Evolutionary conservation across 2,888 invertebrate species (phyloP).

Genomic region (Chorisops tibialis): DNA sequence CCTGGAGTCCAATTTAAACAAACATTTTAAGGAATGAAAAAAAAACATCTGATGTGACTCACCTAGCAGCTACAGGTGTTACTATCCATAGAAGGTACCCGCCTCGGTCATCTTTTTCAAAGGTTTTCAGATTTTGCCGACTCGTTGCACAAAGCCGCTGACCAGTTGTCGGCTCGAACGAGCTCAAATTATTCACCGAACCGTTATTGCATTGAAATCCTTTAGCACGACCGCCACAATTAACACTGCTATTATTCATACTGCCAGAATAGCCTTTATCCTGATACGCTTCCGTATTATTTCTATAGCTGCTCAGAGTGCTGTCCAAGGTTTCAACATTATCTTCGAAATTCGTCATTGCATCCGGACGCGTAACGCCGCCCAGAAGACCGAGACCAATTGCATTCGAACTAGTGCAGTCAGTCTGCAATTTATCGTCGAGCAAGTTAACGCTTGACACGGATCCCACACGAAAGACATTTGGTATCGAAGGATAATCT

Average conservation of each 20-base stretch:
- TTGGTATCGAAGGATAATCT: constrained; percentile 48
- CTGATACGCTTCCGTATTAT: constrained; percentile 13
- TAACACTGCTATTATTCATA: constrained; percentile 10
- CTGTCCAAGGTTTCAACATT: background rate
- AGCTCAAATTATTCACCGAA: constrained; percentile 28
- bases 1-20: too few relatives aligned
- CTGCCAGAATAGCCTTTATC: background rate
- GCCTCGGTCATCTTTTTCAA: constrained; percentile 23
- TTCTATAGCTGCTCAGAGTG: background rate
- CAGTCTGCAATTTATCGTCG: constrained; percentile 8
- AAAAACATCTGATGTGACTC: too few relatives aligned
- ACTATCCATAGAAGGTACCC: constrained; percentile 49
- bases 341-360: background rate
- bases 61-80: constrained; percentile 53
- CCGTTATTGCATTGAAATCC: constrained; percentile 17
- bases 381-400: background rate
- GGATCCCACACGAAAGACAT: constrained; percentile 46
- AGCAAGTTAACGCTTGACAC: constrained; percentile 40
- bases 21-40: too few relatives aligned
- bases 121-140: background rate
- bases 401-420: constrained; percentile 11
- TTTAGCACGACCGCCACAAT: background rate
- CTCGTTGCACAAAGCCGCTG: background rate
- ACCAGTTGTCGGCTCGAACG: constrained; percentile 7
- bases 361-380: background rate